These are phyloP conservation scores for Atherinosoma microstoma DNA, from an alignment of 2,797 vertebrate species.

Conservation along the genomic window DNA sequence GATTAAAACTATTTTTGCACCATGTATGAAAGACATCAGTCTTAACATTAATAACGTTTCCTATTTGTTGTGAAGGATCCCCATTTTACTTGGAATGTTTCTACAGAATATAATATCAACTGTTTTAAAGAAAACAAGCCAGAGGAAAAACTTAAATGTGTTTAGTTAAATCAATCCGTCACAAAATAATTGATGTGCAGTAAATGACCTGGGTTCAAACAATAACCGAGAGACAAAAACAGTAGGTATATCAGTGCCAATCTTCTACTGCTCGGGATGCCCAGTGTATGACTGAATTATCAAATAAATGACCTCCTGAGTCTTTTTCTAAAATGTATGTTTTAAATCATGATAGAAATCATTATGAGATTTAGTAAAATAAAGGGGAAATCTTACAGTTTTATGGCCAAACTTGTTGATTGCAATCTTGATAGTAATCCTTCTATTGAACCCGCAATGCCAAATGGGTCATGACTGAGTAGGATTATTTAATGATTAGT, in stretches of 20 bases:
- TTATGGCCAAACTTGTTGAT: background rate
- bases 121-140: background rate
- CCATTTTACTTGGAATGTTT: background rate
- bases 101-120: background rate
- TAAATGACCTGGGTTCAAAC: too few relatives aligned
- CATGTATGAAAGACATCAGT: background rate
- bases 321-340: too few relatives aligned
- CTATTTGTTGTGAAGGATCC: background rate
- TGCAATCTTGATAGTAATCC: background rate
- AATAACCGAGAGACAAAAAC: too few relatives aligned
- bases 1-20: background rate
- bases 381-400: background rate
- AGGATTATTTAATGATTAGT: background rate
- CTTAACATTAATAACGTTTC: too few relatives aligned
- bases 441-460: background rate
- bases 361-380: too few relatives aligned
- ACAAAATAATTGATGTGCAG: too few relatives aligned
- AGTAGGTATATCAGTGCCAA: too few relatives aligned
- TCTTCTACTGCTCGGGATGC: too few relatives aligned
- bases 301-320: background rate
- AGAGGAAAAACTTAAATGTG: background rate
- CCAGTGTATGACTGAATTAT: too few relatives aligned
- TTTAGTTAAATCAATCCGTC: background rate
- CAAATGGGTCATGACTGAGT: background rate
- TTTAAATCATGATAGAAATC: too few relatives aligned